A percentile compares a stretch with the other conserved stretches of the same genome.
phyloP scores from a whole-genome alignment of 2,888 invertebrate genomes.

The Oscheius sp. region DNA sequence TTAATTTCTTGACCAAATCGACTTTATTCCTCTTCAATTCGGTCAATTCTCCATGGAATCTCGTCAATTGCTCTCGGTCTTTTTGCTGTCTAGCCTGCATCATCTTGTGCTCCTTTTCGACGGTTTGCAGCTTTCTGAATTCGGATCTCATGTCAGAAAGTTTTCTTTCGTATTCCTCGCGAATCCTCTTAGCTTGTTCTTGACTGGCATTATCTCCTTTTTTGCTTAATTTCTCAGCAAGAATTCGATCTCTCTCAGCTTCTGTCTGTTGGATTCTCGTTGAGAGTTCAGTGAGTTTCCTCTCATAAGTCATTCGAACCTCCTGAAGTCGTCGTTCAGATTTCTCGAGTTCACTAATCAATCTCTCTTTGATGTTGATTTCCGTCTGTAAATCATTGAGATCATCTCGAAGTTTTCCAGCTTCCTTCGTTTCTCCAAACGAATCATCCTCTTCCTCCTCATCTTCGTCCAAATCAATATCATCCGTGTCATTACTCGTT shows the following conservation, averaged over 20 bases:
- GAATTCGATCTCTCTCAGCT: conserved; percentile 57
- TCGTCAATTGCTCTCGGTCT: conserved; percentile 45
- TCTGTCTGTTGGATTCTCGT: conserved; percentile 54
- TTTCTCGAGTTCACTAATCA: conserved; percentile 90
- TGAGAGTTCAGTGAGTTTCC: conserved; percentile 56
- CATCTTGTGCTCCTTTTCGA: conserved; percentile 87
- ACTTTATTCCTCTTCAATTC: conserved; percentile 85
- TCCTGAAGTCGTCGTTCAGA: conserved; percentile 86
- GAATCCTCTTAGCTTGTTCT: conserved; percentile 72
- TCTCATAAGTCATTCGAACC: conserved; percentile 56
- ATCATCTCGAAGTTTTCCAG: conserved; percentile 76
- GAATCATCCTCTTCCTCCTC: conserved; percentile 70
- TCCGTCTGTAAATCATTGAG: conserved; percentile 88
- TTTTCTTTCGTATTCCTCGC: conserved; percentile 88
- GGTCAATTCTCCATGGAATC: conserved; percentile 52
- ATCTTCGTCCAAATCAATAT: conserved; percentile 35
- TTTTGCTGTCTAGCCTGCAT: conserved; percentile 74
- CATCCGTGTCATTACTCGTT: conserved; percentile 63
- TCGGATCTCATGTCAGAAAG: conserved; percentile 85
- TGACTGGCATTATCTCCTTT: conserved; percentile 34
- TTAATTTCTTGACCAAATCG: conserved; percentile 87
- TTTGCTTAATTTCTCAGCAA: conserved; percentile 38
- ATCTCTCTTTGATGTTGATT: conserved; percentile 88
- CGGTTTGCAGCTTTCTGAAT: conserved; percentile 83
- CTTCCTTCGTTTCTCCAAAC: conserved; percentile 76